Percentiles rank a stretch among this genome's conserved stretches.
phyloP scores from a whole-genome alignment of 2,888 invertebrate genomes.

The Nomada ferruginata region DNA sequence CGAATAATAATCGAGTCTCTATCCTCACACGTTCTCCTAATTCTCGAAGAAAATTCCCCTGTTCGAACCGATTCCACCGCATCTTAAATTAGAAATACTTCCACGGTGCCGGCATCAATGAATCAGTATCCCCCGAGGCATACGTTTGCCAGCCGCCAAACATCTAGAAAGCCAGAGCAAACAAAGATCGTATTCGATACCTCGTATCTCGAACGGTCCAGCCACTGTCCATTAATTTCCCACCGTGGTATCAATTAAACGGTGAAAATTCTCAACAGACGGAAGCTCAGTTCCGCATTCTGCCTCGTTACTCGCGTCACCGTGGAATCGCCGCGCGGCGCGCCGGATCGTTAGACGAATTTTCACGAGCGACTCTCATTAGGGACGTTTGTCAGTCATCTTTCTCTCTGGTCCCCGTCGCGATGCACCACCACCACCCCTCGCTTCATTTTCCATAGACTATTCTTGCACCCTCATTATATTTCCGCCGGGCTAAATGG shows the following conservation, averaged over 20 bases:
- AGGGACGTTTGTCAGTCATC: slow-evolving; percentile 78
- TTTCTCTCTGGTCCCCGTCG: slow-evolving; percentile 32
- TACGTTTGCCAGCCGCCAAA: background rate
- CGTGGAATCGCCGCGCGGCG: slow-evolving; percentile 13
- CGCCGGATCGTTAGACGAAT: slow-evolving; percentile 64
- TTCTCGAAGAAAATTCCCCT: background rate
- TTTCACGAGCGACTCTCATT: slow-evolving; percentile 71
- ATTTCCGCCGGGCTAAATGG: slow-evolving; percentile 57
- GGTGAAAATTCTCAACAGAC: slow-evolving; percentile 4
- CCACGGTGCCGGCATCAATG: background rate
- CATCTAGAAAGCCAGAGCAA: background rate
- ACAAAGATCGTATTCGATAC: background rate
- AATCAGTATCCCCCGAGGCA: background rate
- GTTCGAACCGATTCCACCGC: background rate
- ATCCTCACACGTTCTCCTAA: background rate
- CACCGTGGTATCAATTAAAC: slow-evolving; percentile 19
- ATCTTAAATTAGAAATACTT: slow-evolving; percentile 1
- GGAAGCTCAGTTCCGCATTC: slow-evolving; percentile 40
- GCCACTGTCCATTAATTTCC: slow-evolving; percentile 16
- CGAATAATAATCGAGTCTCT: too few species aligned
- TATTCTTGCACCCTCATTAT: slow-evolving; percentile 76
- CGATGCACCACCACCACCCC: slow-evolving; percentile 2
- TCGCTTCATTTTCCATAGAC: slow-evolving; percentile 73
- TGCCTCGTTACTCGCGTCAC: slow-evolving; percentile 33
- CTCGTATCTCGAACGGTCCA: background rate